Evolutionary conservation across 2,888 invertebrate species (phyloP), one percentile per base, ranked within the genome.

Genomic region (Cybosia mesomella): DNA sequence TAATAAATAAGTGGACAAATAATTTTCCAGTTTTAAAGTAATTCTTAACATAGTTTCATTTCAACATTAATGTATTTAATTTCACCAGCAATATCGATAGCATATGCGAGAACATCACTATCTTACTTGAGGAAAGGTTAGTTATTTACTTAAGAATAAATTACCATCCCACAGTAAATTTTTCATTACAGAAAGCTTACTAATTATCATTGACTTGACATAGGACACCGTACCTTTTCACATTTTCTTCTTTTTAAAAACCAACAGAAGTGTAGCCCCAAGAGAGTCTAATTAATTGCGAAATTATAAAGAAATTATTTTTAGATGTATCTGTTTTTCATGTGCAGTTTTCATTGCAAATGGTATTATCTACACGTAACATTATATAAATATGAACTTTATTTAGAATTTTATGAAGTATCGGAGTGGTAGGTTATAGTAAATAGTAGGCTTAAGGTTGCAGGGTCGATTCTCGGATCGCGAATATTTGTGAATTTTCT

Each of bases 91-190:
- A 36, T 22, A 18, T 21, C 13, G 34, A 7, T 36, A 22, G 36
- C 9, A 15, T 58, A 2, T 36, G 22, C 36, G 5, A 15, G 2
- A 22, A 22, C 28, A 9, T 39, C 15, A 36, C 13, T 58, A 15
- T 15, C 22, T 22, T 59, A 22, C 21, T n/a, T n/a, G n/a, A 49
- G n/a, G 8, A n/a, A 49, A 49, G 49, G 55, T 55, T 54, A 7
- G 55, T 62, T 67, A 53, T 74, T 71, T 72, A 64, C 66, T 67
- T 49, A 36, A 54, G 66, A 71, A 80, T 80, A 66, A 77, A 78
- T 78, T 69, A 71, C 28, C 22, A 9, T 22, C 59, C 59, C 18
- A 34, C 43, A 77, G 66, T 66, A 66, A 72, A 70, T 64, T 69
- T 58, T 68, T 66, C 53, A 49, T 68, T 70, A 68, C 18, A 43